Base-by-base conservation (phyloP, 2,113 vertebrate species). In the Pseudonaja textilis region DNA sequence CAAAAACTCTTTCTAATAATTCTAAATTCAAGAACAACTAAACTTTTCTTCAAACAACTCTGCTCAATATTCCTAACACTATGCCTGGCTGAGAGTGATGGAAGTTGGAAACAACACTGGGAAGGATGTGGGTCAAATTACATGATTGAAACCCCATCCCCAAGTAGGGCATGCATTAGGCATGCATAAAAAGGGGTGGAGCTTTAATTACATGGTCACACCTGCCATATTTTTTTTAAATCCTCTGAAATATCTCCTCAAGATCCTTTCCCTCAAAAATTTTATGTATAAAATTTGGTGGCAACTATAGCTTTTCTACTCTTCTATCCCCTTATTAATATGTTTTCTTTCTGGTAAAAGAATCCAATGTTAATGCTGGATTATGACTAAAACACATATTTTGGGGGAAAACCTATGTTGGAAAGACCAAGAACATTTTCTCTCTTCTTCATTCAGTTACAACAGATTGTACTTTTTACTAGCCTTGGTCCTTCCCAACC, bases 381-480 rank as follows among this genome's bases (percentile, higher is more conserved):
- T 57, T 26, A 26, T 9, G 39, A 29, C 42, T 59, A 50, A 34
- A 20, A 12, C 34, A 55, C 1, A 7, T 56, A 2, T 4, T 89
- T 1, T 0, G 0, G 0, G 64, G 18, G 3, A 12, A 52, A 69
- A 64, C 45, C 2, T 14, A 23, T 54, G 18, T 45, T 85, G 64
- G 50, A 5, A 39, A 95, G 74, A 6, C 0, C 3, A 1, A 91
- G 2, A 87, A 93, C 5, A 1, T 16, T 94, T 91, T 85, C 57
- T 47, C 45, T 16, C 12, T 87, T 85, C 5, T 90, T 90, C 93
- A 91, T 92, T 92, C 25, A 25, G 50, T 3, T 95, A 91, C 87
- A 39, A 91, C 39, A 89, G 22, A 86, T 59, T 56, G 85, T 0
- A 88, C 1, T 14, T 93, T n/a, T 34, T 16, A 9, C 45, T 54